Conservation (phyloP, 2,888 invertebrate species). For the Netelia virgata region DNA sequence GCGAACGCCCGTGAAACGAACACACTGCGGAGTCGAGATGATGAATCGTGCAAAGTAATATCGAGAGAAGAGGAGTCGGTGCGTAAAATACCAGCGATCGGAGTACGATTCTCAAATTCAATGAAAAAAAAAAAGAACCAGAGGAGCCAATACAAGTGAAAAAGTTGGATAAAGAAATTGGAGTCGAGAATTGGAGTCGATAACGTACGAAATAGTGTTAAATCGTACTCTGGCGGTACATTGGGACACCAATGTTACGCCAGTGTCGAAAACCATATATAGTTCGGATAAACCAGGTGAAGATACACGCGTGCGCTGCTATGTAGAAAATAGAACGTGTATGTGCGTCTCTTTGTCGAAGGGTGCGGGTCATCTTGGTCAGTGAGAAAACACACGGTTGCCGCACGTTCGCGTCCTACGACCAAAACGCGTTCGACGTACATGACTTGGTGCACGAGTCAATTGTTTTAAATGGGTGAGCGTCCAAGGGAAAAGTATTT, state of each 20-base stretch:
- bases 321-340: constrained; percentile 10
- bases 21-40: constrained; percentile 1
- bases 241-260: neutral
- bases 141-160: neutral
- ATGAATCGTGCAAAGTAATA: constrained; percentile 53
- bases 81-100: neutral
- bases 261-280: constrained; percentile 5
- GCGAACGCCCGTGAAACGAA: neutral
- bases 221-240: neutral
- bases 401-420: constrained; percentile 21
- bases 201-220: neutral
- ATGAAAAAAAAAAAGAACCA: constrained; percentile 17
- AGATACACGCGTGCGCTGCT: neutral
- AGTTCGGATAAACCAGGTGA: neutral
- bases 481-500: neutral
- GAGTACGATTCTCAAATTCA: neutral
- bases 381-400: constrained; percentile 52
- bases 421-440: constrained; percentile 30
- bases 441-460: constrained; percentile 48
- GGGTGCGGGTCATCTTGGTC: constrained; percentile 57
- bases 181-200: neutral
- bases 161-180: neutral
- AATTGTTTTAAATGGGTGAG: constrained; percentile 57
- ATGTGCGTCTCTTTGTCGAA: constrained; percentile 12
- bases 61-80: constrained; percentile 23